phyloP scores from a whole-genome alignment of 2,888 invertebrate species.

The Dryococelus australis region DNA sequence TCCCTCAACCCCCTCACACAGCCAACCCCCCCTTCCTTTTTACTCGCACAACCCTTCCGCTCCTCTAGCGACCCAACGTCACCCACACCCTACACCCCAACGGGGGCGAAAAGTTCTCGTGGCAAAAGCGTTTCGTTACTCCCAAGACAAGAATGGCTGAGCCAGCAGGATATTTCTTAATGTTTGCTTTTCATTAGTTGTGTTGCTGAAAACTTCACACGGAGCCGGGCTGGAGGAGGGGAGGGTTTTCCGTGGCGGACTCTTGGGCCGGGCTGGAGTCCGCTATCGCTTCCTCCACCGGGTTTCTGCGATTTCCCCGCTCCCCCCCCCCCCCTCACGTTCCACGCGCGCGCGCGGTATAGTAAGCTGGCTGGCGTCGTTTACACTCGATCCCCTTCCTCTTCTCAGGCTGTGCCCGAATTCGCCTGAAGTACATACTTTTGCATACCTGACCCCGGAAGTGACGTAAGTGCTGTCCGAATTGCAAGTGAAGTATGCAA shows the following conservation, averaged over 20 bases:
- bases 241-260: not conserved
- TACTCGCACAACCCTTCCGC: not conserved
- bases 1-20: not conserved
- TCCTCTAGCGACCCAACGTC: no score
- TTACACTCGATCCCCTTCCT: not conserved
- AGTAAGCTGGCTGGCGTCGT: not conserved
- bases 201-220: constrained; percentile 17
- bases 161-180: not conserved
- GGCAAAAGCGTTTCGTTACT: not conserved
- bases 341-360: not conserved
- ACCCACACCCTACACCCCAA: not conserved
- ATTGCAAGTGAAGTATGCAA: no score
- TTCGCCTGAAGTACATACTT: no score
- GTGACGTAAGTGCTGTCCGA: no score
- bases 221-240: not conserved
- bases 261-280: not conserved
- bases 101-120: not conserved
- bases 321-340: no score
- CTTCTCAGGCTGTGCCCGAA: no score
- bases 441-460: no score
- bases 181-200: constrained; percentile 29
- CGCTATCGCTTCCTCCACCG: not conserved
- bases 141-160: constrained; percentile 22
- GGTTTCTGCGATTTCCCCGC: not conserved
- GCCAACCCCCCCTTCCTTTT: not conserved